Evolutionary conservation across 2,888 invertebrate species (phyloP), one percentile per base, ranked within the genome.

Genomic region (Chrysotoxum bicinctum): DNA sequence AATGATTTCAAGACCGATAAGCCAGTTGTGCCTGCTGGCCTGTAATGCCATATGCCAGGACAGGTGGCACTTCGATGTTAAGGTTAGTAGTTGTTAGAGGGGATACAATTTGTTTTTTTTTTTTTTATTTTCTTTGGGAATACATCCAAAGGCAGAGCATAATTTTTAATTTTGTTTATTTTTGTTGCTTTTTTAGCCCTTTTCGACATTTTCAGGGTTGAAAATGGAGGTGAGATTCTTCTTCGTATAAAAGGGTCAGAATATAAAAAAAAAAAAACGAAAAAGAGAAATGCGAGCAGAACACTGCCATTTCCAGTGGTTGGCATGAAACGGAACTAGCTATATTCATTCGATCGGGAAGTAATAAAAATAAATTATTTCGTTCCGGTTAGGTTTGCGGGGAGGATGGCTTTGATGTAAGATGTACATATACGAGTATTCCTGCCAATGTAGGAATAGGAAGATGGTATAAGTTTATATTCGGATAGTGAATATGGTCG

Each of bases 31-130:
- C n/a, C 48, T 72, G 78, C 40, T 60, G 79, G 58, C 66, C 66
- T 50, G n/a, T 68, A 50, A 58, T 66, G 73, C 79, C 73, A 79
- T 73, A 66, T 79, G 73, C 37, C 79, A 66, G 73, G 73, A 73
- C 79, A 79, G 79, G 79, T 79, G 79, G 66, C 43, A 52, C 21
- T 50, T 50, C 8, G 21, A n/a, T 43, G 40, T 60, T 14, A 32
- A 58, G 58, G 26, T 50, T 50, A 26, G 35, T 35, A 1, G 14
- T 50, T 50, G 7, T 16, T 5, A 19, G 30, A 54, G 12, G n/a
- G 16, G 21, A 23, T 52, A 45, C 19, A 21, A 19, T 35, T 35
- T 26, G 0, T 35, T 23, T 56, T 45, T 45, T 56, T 9, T 35
- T 3, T 12, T 9, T 35, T 12, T 35, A 12, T 60, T 40, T 60